These are phyloP conservation scores for Zaprionus nigranus DNA, from an alignment of 1,140 invertebrate genomes.

Conservation along the genomic window DNA sequence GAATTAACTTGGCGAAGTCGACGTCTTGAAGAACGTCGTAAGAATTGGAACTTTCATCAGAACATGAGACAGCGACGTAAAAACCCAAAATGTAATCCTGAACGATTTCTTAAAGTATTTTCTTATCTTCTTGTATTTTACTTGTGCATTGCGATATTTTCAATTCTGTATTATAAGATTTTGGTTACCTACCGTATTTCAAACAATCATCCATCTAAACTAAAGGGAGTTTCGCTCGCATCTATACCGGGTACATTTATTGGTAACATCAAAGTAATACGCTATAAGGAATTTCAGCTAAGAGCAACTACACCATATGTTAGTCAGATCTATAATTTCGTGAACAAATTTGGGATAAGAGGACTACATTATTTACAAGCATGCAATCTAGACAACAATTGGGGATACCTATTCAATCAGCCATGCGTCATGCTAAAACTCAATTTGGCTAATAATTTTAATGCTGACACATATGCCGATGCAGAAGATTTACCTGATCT, in stretches of 20 bases:
- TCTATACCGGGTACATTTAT: conserved; percentile 28
- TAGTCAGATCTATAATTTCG: conserved; percentile 16
- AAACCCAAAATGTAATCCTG: not conserved
- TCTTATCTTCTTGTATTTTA: conserved; percentile 26
- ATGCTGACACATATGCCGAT: conserved; percentile 37
- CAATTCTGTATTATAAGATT: not conserved
- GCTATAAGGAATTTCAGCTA: conserved; percentile 6
- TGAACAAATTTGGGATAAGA: conserved; percentile 23
- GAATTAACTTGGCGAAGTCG: conserved; percentile 15
- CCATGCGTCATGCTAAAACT: conserved; percentile 62
- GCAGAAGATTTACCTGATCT: conserved; percentile 23
- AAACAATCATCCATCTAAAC: conserved; percentile 8
- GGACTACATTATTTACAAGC: conserved; percentile 17
- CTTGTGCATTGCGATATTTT: not conserved
- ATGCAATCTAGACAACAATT: conserved; percentile 55
- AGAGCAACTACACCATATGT: conserved; percentile 10
- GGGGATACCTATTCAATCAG: conserved; percentile 41
- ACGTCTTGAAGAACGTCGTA: not conserved
- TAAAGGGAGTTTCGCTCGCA: conserved; percentile 40
- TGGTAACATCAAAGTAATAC: conserved; percentile 39
- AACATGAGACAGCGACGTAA: not conserved
- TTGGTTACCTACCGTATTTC: not conserved
- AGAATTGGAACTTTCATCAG: not conserved
- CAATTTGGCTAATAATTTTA: conserved; percentile 50
- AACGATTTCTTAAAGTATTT: conserved; percentile 1